Conservation (phyloP, 1,140 invertebrate species). For the Anagrus nilaparvatae region DNA sequence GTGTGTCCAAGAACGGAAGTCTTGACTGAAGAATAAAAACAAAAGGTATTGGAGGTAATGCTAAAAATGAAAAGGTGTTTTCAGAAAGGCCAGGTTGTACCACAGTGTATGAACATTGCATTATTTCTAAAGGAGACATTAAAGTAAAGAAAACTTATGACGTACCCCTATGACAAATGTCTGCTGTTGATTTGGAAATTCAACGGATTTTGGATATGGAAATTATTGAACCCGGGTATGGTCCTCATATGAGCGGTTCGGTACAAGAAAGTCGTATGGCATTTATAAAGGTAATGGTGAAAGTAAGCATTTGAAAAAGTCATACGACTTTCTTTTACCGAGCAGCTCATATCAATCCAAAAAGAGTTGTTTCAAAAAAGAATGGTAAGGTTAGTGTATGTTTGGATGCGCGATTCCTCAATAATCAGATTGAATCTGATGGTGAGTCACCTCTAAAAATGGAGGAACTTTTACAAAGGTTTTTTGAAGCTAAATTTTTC, state of each 20-base stretch:
- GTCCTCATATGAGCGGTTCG: too few species aligned
- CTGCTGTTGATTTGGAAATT: not conserved
- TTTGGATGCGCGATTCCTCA: slow-evolving; percentile 19
- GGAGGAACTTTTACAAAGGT: slow-evolving; percentile 8
- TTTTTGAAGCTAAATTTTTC: slow-evolving; percentile 8
- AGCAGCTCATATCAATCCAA: too few species aligned
- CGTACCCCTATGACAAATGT: too few species aligned
- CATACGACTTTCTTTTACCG: too few species aligned
- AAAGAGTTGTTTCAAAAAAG: slow-evolving; percentile 10
- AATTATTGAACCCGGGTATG: not conserved
- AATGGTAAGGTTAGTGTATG: slow-evolving; percentile 15
- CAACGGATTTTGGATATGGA: slow-evolving; percentile 1
- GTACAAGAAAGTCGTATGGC: too few species aligned
- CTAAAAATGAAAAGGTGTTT: not conserved
- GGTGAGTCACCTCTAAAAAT: slow-evolving; percentile 13
- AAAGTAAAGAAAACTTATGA: too few species aligned
- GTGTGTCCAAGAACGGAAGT: too few species aligned
- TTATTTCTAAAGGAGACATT: too few species aligned
- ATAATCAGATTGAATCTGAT: slow-evolving; percentile 17
- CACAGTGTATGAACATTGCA: not conserved
- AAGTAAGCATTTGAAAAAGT: too few species aligned
- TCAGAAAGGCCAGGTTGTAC: not conserved
- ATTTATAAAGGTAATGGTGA: too few species aligned
- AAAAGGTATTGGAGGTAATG: too few species aligned
- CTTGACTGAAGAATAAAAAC: too few species aligned